Evolutionary conservation across 2,888 invertebrate species (phyloP), one percentile per base, ranked within the genome.

Genomic region (Zygaena filipendulae): DNA sequence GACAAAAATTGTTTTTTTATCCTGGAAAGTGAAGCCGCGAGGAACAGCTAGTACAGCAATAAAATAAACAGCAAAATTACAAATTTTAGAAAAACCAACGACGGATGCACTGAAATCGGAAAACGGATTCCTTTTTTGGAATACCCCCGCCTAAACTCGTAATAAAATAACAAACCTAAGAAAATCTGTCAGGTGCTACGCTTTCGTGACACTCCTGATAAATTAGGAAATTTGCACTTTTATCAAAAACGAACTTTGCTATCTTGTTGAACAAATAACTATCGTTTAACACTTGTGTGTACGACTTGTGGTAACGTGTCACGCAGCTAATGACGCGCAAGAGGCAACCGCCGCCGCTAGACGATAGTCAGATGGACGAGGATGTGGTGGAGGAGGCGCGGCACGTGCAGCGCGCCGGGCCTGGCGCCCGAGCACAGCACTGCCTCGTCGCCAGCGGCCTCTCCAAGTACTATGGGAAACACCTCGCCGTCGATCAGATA

Each of bases 401-500:
- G 1, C 77, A 72, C 39, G 82, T 85, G 3, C 43, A 59, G 8
- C 48, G 49, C 4, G 62, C 81, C 38, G 46, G 57, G 1, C 29
- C 44, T 4, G 16, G 48, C 1, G 66, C 72, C 9, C 49, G 82
- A 9, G 24, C 45, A 0, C 45, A 52, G 0, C 74, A 83, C 42
- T 83, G 81, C 24, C 55, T 90, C 3, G 84, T 88, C 1, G 55
- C 89, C 7, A 83, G 82, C 35, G 80, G 83, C 36, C 72, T 95
- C 6, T 84, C 88, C 11, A 95, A 95, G 60, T 86, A 83, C 52
- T 95, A 94, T 50, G 85, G 84, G 4, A 80, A 81, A 0, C 82
- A 90, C 35, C 59, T 88, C 28, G 95, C 94, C 1, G 95, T 96
- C 0, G 87, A 92, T 56, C 87, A 88, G 43, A 70, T 91, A 3